These are phyloP conservation scores for Drosophila monieri DNA, from an alignment of 2,888 invertebrate genomes.

Conservation along the genomic window DNA sequence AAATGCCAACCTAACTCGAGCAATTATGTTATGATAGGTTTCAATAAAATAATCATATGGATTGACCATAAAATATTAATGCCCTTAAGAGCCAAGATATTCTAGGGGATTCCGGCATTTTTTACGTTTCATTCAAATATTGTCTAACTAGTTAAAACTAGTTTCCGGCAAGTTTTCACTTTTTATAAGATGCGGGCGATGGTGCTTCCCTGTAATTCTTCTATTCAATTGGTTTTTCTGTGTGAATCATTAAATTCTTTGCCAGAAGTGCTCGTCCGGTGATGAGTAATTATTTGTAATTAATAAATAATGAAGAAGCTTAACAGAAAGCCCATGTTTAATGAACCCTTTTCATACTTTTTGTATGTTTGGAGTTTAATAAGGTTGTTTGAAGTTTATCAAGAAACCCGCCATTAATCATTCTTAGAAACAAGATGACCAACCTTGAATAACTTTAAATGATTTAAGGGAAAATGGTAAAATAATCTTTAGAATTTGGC, in stretches of 20 bases:
- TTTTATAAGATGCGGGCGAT: slow-evolving; percentile 15
- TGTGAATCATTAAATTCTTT: slow-evolving; percentile 23
- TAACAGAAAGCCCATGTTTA: neutral
- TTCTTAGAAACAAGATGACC: neutral
- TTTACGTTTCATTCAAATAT: neutral
- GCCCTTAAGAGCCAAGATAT: neutral
- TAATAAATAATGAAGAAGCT: neutral
- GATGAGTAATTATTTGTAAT: slow-evolving; percentile 27
- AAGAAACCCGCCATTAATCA: neutral
- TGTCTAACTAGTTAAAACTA: neutral
- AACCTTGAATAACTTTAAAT: neutral
- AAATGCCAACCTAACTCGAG: neutral
- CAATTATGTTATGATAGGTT: neutral
- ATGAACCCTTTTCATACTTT: neutral
- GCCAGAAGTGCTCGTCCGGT: neutral
- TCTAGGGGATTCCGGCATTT: neutral
- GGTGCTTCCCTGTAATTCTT: neutral
- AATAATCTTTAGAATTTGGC: neutral
- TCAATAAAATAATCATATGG: neutral
- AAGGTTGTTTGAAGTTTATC: neutral
- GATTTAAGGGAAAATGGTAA: neutral
- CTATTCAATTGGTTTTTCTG: slow-evolving; percentile 14
- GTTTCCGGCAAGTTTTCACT: slow-evolving; percentile 14
- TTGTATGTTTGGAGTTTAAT: too few species aligned
- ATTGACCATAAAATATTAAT: neutral